Evolutionary conservation across 1,140 invertebrate genomes (phyloP), one percentile per base, ranked within the genome.

Genomic region (Drosophila persimilis): DNA sequence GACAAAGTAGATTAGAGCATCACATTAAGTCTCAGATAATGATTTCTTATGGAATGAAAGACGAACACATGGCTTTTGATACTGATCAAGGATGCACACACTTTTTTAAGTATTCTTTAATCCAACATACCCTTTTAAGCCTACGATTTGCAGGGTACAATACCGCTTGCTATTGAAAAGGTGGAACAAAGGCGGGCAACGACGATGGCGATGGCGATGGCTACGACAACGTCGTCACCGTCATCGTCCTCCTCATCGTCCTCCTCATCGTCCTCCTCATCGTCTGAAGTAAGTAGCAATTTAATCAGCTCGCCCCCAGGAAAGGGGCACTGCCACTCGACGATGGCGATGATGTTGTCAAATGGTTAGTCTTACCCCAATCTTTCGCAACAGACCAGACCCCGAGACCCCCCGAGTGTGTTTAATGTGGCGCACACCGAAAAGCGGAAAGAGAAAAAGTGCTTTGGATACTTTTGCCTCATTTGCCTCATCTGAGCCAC

Each of bases 321-420:
- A 22, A 46, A 46, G 56, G 43, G 61, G 31, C 46, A 54, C 31
- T 11, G 9, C 9, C 31, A 11, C 66, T 66, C 78, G 80, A 60
- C 80, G 80, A 83, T 83, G 79, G 64, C 80, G 80, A 83, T 83
- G 79, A 83, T 83, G 79, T 83, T 83, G 79, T 83, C 79, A 83
- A 83, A 83, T 83, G 79, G 80, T 73, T 65, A 60, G 57, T 55
- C 54, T 64, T 58, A 50, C 56, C 45, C 55, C 45, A 29, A 53
- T 5, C 29, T 11, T 26, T 43, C 15, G 24, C 3, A 9, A 17
- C 56, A 35, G 47, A 44, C 35, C 17, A 29, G 29, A 29, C 29
- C 29, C 29, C 29, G 7, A 26, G 24, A 26, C 24, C 24, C 24
- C 24, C 51, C 35, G 51, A 57, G 54, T 69, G 78, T 81, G 81